Evolutionary conservation across 2,888 invertebrate species (phyloP).

Genomic region (Dolomedes plantarius): DNA sequence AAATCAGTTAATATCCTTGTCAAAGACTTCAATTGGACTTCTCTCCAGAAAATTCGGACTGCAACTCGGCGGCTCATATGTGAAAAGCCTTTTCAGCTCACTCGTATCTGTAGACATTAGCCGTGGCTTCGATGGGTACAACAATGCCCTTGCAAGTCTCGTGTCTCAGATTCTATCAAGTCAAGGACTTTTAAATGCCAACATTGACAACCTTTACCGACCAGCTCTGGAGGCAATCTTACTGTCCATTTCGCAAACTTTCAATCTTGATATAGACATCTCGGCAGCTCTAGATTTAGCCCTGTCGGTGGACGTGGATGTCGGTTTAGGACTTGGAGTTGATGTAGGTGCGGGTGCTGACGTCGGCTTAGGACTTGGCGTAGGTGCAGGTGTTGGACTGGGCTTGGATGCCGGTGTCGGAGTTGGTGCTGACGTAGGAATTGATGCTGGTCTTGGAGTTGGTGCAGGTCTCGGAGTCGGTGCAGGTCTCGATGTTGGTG

Average conservation of each 20-base stretch:
- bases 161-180: neutral
- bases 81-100: neutral
- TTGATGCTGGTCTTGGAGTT: slow-evolving; percentile 1
- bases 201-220: neutral
- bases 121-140: neutral
- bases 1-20: neutral
- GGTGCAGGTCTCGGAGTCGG: slow-evolving; percentile 12
- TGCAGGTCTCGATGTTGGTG: neutral
- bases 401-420: neutral
- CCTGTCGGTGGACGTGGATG: neutral
- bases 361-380: neutral
- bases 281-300: neutral
- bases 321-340: neutral
- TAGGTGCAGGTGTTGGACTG: neutral
- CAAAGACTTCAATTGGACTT: neutral
- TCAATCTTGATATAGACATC: no score
- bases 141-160: neutral
- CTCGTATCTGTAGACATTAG: neutral
- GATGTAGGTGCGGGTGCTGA: neutral
- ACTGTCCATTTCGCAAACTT: neutral
- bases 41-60: neutral
- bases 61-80: no score
- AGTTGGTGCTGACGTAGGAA: neutral
- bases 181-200: neutral
- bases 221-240: neutral